These are phyloP conservation scores for Clarias laeviceps DNA, from an alignment of 2,797 vertebrate species.

Conservation along the genomic window DNA sequence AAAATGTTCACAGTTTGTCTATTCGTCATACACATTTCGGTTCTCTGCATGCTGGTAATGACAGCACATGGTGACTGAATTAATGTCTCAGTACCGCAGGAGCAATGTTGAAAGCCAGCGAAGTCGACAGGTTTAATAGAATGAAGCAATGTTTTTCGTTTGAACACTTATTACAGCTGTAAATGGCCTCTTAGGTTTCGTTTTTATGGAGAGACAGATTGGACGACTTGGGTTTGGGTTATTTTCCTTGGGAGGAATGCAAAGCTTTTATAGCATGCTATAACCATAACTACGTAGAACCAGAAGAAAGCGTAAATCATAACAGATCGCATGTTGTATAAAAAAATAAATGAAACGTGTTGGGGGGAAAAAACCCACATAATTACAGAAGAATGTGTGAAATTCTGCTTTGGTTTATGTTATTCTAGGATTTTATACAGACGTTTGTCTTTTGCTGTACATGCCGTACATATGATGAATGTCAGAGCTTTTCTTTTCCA, in stretches of 20 bases:
- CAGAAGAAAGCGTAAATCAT: neutral
- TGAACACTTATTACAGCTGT: slow-evolving; percentile 45
- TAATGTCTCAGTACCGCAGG: slow-evolving; percentile 52
- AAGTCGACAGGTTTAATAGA: slow-evolving; percentile 51
- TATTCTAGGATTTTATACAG: neutral
- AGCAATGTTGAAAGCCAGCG: slow-evolving; percentile 53
- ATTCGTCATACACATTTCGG: slow-evolving; percentile 56
- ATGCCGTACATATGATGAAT: no score
- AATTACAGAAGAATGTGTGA: neutral
- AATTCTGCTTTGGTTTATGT: neutral
- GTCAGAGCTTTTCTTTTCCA: no score
- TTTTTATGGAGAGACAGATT: neutral
- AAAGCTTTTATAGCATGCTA: neutral
- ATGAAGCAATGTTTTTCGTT: slow-evolving; percentile 52
- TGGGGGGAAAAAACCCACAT: neutral
- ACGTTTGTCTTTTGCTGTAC: neutral
- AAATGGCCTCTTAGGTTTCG: slow-evolving; percentile 32
- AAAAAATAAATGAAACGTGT: neutral
- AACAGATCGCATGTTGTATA: neutral
- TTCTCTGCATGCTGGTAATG: slow-evolving; percentile 45
- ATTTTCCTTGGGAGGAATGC: slow-evolving; percentile 7
- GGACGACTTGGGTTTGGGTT: neutral
- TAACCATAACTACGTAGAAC: neutral
- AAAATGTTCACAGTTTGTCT: slow-evolving; percentile 59
- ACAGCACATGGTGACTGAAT: slow-evolving; percentile 56